Base-by-base conservation (phyloP, 1,140 invertebrate genomes). In the Panagrolaimus sp. region DNA sequence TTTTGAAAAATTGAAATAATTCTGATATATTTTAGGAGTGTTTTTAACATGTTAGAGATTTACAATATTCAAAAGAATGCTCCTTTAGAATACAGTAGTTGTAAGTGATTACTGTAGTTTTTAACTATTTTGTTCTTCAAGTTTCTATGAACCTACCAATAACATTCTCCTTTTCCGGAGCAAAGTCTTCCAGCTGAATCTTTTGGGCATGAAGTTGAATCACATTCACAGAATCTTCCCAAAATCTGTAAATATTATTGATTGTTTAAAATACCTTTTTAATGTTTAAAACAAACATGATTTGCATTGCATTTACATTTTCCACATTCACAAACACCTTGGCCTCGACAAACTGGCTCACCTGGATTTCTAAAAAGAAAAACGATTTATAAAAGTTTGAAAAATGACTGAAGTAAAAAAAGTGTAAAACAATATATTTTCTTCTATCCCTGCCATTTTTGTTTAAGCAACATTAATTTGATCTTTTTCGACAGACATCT, bases 201-300 rank as follows among this genome's bases (percentile, higher is more conserved):
- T 14, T 69, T 65, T 10, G 80, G 80, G 65, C 80, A 82, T 1
- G 24, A 45, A 3, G 68, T 48, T 44, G 63, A 55, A 63, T 82
- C 81, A 68, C 82, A 82, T 58, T 82, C 75, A 52, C 80, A 82
- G 69, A 79, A 82, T 43, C 76, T 55, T n/a, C 80, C 80, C n/a
- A 48, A 47, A 26, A 72, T 58, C 78, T 78, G 26, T 55, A 71
- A 47, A 8, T 15, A 1, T 10, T 43, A 38, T 14, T 65, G n/a
- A n/a, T 26, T 28, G 8, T 21, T 38, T 70, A 65, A 71, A 70
- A 15, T 8, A 46, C 24, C 0, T 55, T 0, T 47, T 21, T 4
- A 28, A n/a, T 2, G 47, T 70, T 5, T 48, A n/a, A 32, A 47
- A 62, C 28, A 75, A 63, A 75, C 74, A 71, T 76, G 76, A 63